Evolutionary conservation across 2,113 vertebrate genomes (phyloP), one percentile per base, ranked within the genome.

Genomic region (Blennius ocellaris): DNA sequence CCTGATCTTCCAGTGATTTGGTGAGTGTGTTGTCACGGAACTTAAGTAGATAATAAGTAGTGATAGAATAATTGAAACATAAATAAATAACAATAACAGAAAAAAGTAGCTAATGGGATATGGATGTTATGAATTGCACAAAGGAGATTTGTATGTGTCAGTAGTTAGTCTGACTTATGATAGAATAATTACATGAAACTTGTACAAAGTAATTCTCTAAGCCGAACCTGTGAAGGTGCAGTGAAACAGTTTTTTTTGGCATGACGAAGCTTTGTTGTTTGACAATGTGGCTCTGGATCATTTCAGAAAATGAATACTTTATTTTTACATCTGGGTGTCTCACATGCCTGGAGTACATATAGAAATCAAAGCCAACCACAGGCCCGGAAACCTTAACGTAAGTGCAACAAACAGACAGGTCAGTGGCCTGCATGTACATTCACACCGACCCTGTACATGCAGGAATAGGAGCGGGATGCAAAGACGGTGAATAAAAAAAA

Each of bases 221-320:
- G 60, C 45, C 36, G 7, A 21, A 3, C 6, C 12, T 39, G 41
- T 40, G 17, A 69, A 40, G 14, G 6, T 30, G 21, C 54, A 75
- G 3, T 52, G 7, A 70, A 40, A 62, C 47, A 9, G 39, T 53
- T 43, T 62, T 60, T 17, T 50, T 63, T 10, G 47, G 1, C 6
- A 3, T 45, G 43, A 53, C 41, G 14, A 61, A 5, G 16, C 37
- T 38, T 47, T 63, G 57, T 52, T 76, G 57, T 15, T 7, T 45
- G 59, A 75, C 62, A 17, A 68, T 30, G 68, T 82, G 68, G 38
- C 48, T 75, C 56, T 77, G 56, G 60, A 73, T 80, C 62, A 41
- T 77, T 54, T 48, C 0, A 37, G 6, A 56, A 52, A 45, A 16
- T 47, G 53, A 3, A 70, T 17, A 57, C 65, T 69, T 43, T 54